A percentile compares a stretch with the other conserved stretches of the same genome.
Evolutionary conservation across 2,113 vertebrate genomes (phyloP).

Genomic region (Apodemus sylvaticus): DNA sequence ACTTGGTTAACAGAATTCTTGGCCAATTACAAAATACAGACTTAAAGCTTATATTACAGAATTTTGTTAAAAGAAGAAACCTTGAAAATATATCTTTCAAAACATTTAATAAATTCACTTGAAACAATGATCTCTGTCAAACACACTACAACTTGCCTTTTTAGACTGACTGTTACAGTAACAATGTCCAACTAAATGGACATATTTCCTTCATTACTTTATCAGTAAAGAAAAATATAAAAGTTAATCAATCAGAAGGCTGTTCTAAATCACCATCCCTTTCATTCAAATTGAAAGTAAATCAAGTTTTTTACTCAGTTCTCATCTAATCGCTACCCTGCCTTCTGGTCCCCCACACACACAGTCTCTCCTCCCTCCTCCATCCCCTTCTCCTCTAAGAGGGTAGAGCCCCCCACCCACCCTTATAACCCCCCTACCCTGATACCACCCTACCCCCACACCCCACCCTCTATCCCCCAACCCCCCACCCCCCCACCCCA

Average conservation of each 20-base stretch:
- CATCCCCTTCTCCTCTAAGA: no score
- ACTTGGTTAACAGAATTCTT: not conserved
- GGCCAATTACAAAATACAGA: not conserved
- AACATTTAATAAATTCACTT: constrained; percentile 1
- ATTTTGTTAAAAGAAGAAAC: not conserved
- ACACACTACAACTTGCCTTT: not conserved
- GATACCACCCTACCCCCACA: no score
- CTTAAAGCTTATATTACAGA: not conserved
- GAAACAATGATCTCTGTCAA: not conserved
- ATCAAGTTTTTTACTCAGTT: not conserved
- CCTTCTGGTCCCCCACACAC: no score
- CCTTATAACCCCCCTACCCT: no score
- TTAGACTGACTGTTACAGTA: not conserved
- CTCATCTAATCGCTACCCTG: no score
- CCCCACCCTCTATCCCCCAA: no score
- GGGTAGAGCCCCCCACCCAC: no score
- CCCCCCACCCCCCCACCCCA: no score
- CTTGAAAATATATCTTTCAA: not conserved
- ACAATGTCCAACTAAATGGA: not conserved
- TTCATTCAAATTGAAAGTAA: not conserved
- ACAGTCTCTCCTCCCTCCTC: no score
- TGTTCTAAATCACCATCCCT: not conserved
- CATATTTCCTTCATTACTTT: not conserved
- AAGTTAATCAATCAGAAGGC: not conserved
- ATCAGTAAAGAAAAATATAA: not conserved